Base-by-base conservation (phyloP, 2,797 vertebrate genomes). In the Dipus sagitta region DNA sequence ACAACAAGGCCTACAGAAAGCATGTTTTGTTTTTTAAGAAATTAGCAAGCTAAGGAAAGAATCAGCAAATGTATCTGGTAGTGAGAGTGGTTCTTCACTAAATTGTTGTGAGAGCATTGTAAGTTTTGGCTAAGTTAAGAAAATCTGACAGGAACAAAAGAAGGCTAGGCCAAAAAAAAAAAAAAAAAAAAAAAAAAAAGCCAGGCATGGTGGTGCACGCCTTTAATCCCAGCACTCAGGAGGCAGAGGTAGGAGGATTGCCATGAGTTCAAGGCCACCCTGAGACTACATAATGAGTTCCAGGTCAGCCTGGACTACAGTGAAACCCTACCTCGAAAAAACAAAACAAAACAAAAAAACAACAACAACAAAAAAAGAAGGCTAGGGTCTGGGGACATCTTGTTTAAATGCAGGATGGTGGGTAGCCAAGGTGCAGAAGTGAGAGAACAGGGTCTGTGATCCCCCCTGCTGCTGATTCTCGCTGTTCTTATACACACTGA, bases 381-480 rank as follows among this genome's bases (percentile, higher is more conserved):
- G 8, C 58, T 42, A 34, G n/a, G 38, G 8, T 4, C 1, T 13
- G 3, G 1, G 2, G 8, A 15, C 13, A 62, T 6, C 34, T 20
- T 38, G 2, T 21, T 6, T 18, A 67, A 54, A 38, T 4, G 6
- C 58, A 74, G n/a, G 26, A 18, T n/a, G 12, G 2, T 23, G 5
- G 1, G 9, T 6, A 80, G 17, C 14, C 8, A 86, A 52, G 5
- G 2, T 71, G 2, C 13, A 6, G 62, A 70, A 89, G 21, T 3
- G 3, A 21, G 23, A 75, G 8, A 84, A 62, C 42, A n/a, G 12
- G 9, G 6, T 23, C 30, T 38, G 1, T 42, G 64, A 58, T 47
- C 52, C 28, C 58, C 34, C 42, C 1, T 15, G 14, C 34, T 8
- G 14, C 52, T 26, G 21, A 32, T 23, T 60, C 52, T 77, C 38